Conservation (phyloP, 1,140 invertebrate species). For the Ridgeia piscesae region DNA sequence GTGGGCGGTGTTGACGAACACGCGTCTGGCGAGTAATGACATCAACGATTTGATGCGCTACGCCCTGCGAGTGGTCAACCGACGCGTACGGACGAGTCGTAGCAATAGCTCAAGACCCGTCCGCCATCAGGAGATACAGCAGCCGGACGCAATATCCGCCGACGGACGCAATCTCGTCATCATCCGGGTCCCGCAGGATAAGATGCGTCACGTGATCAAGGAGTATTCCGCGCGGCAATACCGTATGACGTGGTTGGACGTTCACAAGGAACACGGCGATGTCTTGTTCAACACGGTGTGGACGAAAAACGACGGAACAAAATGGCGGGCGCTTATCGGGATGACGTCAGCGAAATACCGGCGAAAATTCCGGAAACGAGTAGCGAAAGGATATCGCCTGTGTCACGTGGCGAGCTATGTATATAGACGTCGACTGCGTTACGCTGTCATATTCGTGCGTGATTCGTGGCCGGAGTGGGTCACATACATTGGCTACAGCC, state of each 20-base stretch:
- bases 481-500: slow-evolving; percentile 28
- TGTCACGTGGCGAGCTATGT: slow-evolving; percentile 27
- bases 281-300: slow-evolving; percentile 31
- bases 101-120: neutral
- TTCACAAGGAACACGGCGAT: slow-evolving; percentile 21
- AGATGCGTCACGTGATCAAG: slow-evolving; percentile 19
- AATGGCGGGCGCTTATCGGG: slow-evolving; percentile 24
- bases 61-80: slow-evolving; percentile 34
- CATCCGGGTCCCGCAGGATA: slow-evolving; percentile 24
- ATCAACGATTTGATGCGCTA: slow-evolving; percentile 49
- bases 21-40: slow-evolving; percentile 47
- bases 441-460: slow-evolving; percentile 28
- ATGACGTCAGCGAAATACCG: slow-evolving; percentile 26
- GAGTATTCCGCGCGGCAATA: slow-evolving; percentile 16
- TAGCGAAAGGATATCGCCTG: slow-evolving; percentile 26
- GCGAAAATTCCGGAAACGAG: slow-evolving; percentile 20
- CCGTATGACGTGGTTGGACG: slow-evolving; percentile 27
- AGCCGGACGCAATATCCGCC: slow-evolving; percentile 16
- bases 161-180: slow-evolving; percentile 25
- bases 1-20: slow-evolving; percentile 48
- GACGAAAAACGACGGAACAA: slow-evolving; percentile 27
- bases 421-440: slow-evolving; percentile 18
- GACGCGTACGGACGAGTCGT: neutral
- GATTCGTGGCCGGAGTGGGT: slow-evolving; percentile 29
- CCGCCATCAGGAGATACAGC: neutral